phyloP scores from a whole-genome alignment of 2,888 invertebrate species.

The Calliopum simillimum region DNA sequence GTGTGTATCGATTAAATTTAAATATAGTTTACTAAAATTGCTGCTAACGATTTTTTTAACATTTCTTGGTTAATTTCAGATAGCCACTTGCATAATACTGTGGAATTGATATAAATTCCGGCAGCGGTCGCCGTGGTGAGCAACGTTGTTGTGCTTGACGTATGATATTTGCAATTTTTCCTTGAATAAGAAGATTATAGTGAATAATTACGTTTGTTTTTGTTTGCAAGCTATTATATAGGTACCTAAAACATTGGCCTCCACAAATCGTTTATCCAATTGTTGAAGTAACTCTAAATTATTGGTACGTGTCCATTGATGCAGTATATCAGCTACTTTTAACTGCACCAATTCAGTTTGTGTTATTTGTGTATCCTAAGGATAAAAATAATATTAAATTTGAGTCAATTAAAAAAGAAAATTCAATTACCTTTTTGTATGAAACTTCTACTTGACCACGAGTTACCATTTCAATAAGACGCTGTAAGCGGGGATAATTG shows the following conservation, averaged over 20 bases:
- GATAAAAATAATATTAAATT: constrained; percentile 19
- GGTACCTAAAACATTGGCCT: constrained; percentile 64
- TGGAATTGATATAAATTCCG: constrained; percentile 64
- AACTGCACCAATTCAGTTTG: constrained; percentile 57
- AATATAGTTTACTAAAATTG: constrained; percentile 2
- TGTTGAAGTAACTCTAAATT: constrained; percentile 60
- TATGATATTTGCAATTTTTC: constrained; percentile 65
- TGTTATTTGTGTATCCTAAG: constrained; percentile 50
- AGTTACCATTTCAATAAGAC: constrained; percentile 59
- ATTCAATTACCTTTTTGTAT: constrained; percentile 56
- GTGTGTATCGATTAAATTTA: constrained; percentile 44
- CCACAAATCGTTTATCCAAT: constrained; percentile 61
- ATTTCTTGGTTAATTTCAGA: constrained; percentile 62
- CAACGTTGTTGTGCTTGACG: constrained; percentile 61
- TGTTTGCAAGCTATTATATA: background rate
- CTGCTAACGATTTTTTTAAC: constrained; percentile 44
- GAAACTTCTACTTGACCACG: constrained; percentile 58
- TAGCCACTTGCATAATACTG: constrained; percentile 66
- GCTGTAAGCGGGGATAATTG: constrained; percentile 62
- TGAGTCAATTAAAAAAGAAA: constrained; percentile 3
- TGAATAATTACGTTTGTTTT: background rate
- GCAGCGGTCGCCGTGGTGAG: constrained; percentile 53
- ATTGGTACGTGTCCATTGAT: constrained; percentile 61
- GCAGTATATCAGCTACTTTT: constrained; percentile 60
- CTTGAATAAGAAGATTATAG: constrained; percentile 46